Conservation (phyloP, 2,888 invertebrate species). For the Autographa pulchrina region DNA sequence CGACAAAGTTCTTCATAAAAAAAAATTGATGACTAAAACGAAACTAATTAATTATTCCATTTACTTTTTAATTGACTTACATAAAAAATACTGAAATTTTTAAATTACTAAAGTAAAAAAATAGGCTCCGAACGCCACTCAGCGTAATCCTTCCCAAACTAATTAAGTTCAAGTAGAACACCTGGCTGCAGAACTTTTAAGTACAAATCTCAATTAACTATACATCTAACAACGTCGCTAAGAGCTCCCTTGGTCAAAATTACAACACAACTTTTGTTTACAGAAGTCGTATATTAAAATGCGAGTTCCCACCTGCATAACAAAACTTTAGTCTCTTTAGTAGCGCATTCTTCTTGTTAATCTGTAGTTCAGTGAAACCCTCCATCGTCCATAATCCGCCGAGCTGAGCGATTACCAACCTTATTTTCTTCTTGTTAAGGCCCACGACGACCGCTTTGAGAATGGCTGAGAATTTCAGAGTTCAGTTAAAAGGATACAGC, state of each 20-base stretch:
- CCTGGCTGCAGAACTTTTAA: constrained; percentile 57
- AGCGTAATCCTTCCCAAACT: constrained; percentile 33
- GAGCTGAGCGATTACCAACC: constrained; percentile 54
- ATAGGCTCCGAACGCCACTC: constrained; percentile 31
- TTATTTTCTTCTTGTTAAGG: constrained; percentile 55
- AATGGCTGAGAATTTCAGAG: constrained; percentile 55
- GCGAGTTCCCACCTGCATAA: constrained; percentile 61
- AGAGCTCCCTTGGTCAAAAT: constrained; percentile 56
- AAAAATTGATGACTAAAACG: neutral
- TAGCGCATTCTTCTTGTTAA: constrained; percentile 63
- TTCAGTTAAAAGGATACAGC: constrained; percentile 50
- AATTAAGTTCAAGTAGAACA: constrained; percentile 52
- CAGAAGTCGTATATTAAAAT: constrained; percentile 52
- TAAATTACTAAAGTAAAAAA: constrained; percentile 23
- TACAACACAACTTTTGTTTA: constrained; percentile 46
- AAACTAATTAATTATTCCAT: neutral
- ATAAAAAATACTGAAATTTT: constrained; percentile 12
- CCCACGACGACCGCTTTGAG: constrained; percentile 58
- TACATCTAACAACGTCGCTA: constrained; percentile 34
- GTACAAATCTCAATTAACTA: constrained; percentile 60
- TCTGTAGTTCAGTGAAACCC: constrained; percentile 61
- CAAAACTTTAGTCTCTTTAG: constrained; percentile 66
- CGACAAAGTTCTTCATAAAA: too few relatives aligned
- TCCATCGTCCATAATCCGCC: constrained; percentile 58
- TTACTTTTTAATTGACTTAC: neutral